A percentile compares a stretch with the other conserved stretches of the same genome.
Conservation (phyloP, 2,797 vertebrate species). For the Potorous gilbertii region DNA sequence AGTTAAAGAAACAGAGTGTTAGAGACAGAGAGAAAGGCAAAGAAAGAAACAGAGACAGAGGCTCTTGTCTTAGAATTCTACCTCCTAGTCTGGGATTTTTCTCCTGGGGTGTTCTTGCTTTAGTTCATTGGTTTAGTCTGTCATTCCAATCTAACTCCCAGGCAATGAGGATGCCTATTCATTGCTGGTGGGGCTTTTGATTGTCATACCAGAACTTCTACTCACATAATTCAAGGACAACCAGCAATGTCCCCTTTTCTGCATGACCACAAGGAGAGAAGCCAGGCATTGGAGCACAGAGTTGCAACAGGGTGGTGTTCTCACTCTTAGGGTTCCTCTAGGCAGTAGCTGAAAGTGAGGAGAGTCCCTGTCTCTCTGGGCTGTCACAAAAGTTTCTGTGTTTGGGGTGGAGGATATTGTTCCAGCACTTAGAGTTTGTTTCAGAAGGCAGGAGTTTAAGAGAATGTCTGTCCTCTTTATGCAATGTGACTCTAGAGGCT, state of each 20-base stretch:
- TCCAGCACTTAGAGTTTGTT: not conserved
- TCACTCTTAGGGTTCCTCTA: not conserved
- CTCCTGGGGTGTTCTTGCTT: not conserved
- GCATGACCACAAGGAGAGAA: not conserved
- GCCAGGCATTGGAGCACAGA: not conserved
- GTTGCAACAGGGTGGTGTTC: not conserved
- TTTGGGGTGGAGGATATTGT: not conserved
- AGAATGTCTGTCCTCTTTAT: not conserved
- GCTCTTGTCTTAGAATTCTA: not conserved
- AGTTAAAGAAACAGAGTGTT: too few species aligned
- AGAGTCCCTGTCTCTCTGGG: not conserved
- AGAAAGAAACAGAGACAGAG: not conserved
- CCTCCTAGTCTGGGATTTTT: not conserved
- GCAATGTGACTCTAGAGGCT: not conserved
- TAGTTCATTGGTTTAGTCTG: not conserved
- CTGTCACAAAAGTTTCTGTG: not conserved
- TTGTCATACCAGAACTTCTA: not conserved
- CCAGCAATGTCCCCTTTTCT: not conserved
- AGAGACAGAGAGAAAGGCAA: not conserved
- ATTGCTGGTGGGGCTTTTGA: not conserved
- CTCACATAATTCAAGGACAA: not conserved
- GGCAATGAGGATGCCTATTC: not conserved
- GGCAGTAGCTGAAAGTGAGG: not conserved
- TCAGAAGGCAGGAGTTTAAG: not conserved
- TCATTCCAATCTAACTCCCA: not conserved